Evolutionary conservation across 2,888 invertebrate genomes (phyloP).

Genomic region (Eucera pruinosa): DNA sequence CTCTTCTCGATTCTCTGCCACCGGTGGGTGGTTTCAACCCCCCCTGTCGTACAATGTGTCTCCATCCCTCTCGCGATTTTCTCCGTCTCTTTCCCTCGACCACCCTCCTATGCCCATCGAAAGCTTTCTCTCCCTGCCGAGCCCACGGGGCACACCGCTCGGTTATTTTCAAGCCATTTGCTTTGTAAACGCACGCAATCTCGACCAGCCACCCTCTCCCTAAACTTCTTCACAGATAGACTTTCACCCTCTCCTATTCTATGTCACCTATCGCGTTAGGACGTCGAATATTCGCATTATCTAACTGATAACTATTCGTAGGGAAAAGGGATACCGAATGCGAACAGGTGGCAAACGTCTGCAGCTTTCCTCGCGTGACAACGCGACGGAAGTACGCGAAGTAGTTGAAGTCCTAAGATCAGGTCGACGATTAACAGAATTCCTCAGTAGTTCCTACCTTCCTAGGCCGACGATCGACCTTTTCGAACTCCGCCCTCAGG

Average conservation of each 20-base stretch:
- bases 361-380: neutral
- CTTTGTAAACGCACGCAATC: slow-evolving; percentile 84
- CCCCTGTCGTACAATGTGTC: slow-evolving; percentile 57
- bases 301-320: slow-evolving; percentile 22
- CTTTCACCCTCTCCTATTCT: slow-evolving; percentile 13
- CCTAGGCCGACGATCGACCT: neutral
- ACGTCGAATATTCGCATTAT: slow-evolving; percentile 71
- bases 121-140: slow-evolving; percentile 68
- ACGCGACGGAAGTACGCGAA: neutral
- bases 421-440: neutral
- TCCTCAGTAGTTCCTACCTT: slow-evolving; percentile 1
- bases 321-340: neutral
- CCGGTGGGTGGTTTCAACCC: slow-evolving; percentile 66
- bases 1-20: slow-evolving; percentile 68
- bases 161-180: slow-evolving; percentile 84
- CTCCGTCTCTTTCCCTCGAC: slow-evolving; percentile 26
- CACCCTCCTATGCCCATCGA: slow-evolving; percentile 57
- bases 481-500: slow-evolving; percentile 2
- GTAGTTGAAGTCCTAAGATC: slow-evolving; percentile 11
- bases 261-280: slow-evolving; percentile 29
- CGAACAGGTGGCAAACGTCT: slow-evolving; percentile 46
- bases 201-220: slow-evolving; percentile 71
- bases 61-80: slow-evolving; percentile 46
- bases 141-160: slow-evolving; percentile 79
- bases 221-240: slow-evolving; percentile 43